These are phyloP conservation scores for Tapirus indicus DNA, from an alignment of 2,797 vertebrate genomes.

Conservation along the genomic window DNA sequence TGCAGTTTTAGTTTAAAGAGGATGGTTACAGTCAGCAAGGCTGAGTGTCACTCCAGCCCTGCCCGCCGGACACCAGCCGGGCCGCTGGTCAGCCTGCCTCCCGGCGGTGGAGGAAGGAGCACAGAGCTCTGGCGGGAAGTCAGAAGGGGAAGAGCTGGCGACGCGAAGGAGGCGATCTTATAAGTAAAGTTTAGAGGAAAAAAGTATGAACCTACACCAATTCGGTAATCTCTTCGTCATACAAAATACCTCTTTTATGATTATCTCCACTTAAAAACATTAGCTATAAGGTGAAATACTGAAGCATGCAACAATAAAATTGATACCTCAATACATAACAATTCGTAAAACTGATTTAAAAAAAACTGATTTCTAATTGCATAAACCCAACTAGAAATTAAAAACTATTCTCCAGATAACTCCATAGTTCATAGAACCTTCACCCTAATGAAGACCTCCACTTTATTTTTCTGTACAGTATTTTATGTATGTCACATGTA, in stretches of 20 bases:
- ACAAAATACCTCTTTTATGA: background rate
- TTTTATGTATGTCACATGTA: background rate
- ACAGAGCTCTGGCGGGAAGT: background rate
- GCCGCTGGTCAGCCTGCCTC: background rate
- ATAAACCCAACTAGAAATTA: background rate
- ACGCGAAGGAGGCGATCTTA: background rate
- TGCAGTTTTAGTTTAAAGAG: background rate
- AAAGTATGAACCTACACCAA: background rate
- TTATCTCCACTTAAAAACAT: background rate
- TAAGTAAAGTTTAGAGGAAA: background rate
- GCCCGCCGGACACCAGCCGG: background rate
- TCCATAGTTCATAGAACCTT: background rate
- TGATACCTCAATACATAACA: background rate
- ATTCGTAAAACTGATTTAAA: background rate
- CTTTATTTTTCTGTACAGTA: background rate
- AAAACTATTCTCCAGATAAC: background rate
- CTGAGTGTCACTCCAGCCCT: background rate
- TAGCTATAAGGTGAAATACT: background rate
- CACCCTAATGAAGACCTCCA: background rate
- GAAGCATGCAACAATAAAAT: background rate
- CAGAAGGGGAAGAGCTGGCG: background rate
- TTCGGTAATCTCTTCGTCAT: background rate
- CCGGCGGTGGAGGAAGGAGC: background rate
- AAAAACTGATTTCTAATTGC: background rate
- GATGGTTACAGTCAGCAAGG: background rate